Percentiles rank a stretch among this genome's conserved stretches.
phyloP scores from a whole-genome alignment of 1,140 invertebrate genomes.

The Papilio helenus region DNA sequence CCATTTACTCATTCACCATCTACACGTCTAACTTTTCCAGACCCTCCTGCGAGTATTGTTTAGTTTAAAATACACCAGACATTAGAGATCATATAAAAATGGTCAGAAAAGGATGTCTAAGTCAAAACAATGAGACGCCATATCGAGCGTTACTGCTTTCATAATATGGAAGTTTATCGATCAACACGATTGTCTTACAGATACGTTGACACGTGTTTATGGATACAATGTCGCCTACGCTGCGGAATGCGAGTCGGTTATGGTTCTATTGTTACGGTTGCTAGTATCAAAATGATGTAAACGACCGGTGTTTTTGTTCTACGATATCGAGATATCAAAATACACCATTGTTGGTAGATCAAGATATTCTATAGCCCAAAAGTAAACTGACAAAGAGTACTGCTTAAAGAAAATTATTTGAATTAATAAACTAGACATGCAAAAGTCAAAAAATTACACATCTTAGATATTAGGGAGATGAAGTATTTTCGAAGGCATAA shows the following conservation, averaged over 20 bases:
- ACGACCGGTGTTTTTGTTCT: slow-evolving; percentile 6
- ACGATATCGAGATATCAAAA: neutral
- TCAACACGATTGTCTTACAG: slow-evolving; percentile 49
- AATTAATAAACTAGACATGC: neutral
- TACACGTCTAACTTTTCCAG: neutral
- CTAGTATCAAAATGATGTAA: slow-evolving; percentile 5
- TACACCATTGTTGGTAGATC: neutral
- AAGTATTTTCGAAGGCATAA: neutral
- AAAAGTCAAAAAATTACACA: too few species aligned
- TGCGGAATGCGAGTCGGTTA: slow-evolving; percentile 46
- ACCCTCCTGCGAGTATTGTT: neutral
- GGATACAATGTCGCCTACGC: slow-evolving; percentile 60
- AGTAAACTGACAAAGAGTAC: neutral
- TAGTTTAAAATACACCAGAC: neutral
- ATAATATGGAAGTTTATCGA: slow-evolving; percentile 57
- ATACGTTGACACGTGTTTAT: slow-evolving; percentile 56
- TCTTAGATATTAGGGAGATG: too few species aligned
- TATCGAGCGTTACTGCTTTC: slow-evolving; percentile 46
- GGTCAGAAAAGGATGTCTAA: slow-evolving; percentile 29
- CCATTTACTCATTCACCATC: slow-evolving; percentile 43
- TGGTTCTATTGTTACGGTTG: slow-evolving; percentile 48
- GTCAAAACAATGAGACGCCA: slow-evolving; percentile 41
- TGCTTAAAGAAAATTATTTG: neutral
- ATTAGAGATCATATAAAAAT: slow-evolving; percentile 41
- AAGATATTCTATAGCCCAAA: neutral